Evolutionary conservation across 64 coral and sea anemone genomes (phyloP).

Genomic region (Stichodactyla helianthus): DNA sequence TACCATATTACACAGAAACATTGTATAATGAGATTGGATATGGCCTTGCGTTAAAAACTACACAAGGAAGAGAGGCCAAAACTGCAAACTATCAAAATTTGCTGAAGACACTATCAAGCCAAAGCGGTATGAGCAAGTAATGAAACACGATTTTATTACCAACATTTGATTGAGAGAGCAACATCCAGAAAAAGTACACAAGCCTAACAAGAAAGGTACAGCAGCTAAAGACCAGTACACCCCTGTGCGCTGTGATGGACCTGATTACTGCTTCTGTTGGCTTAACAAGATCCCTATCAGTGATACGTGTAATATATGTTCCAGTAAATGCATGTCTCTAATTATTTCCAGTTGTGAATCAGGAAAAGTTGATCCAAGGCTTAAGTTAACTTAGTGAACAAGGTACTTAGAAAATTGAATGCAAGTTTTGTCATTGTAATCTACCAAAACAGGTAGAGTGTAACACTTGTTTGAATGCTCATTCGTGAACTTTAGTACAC

Average conservation of each 20-base stretch:
- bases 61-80: slow-evolving; percentile 4
- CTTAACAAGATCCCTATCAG: slow-evolving; percentile 1
- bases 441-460: too few species aligned
- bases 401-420: too few species aligned
- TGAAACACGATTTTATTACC: slow-evolving; percentile 22
- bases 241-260: slow-evolving; percentile 2
- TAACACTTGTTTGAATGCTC: too few species aligned
- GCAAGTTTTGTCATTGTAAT: too few species aligned
- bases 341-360: too few species aligned
- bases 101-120: slow-evolving; percentile 20
- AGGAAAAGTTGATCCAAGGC: too few species aligned
- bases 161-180: slow-evolving; percentile 22
- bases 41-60: slow-evolving; percentile 35
- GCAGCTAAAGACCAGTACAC: background rate
- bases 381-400: too few species aligned
- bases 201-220: too few species aligned
- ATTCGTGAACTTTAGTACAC: background rate
- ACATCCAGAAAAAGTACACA: background rate
- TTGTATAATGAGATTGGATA: slow-evolving; percentile 31
- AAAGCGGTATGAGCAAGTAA: background rate
- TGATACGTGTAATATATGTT: slow-evolving; percentile 1
- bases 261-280: slow-evolving; percentile 20
- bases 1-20: slow-evolving; percentile 25
- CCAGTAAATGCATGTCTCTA: too few species aligned
- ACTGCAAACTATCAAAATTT: slow-evolving; percentile 24